Conservation (phyloP, 2,113 vertebrate species). For the Phaethornis superciliosus region DNA sequence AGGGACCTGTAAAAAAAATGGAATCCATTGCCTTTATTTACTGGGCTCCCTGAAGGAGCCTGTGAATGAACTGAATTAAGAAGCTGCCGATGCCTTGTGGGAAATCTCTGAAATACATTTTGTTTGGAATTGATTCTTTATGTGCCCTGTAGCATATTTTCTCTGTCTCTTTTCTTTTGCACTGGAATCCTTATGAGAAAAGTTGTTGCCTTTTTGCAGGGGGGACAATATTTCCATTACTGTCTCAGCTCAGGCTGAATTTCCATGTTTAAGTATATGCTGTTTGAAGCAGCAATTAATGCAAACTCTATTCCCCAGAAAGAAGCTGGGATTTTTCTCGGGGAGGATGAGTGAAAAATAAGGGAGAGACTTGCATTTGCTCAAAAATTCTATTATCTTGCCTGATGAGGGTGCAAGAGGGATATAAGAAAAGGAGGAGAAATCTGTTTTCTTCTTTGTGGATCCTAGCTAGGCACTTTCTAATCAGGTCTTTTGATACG, state of each 20-base stretch:
- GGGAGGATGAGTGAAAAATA: background rate
- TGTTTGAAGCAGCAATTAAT: conserved; percentile 67
- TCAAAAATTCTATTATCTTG: background rate
- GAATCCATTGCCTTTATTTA: background rate
- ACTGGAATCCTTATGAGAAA: conserved; percentile 36
- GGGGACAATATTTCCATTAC: conserved; percentile 40
- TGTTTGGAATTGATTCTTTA: conserved; percentile 42
- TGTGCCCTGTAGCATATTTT: conserved; percentile 44
- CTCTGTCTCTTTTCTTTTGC: conserved; percentile 27
- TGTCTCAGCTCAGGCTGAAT: conserved; percentile 37
- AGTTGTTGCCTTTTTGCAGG: conserved; percentile 15
- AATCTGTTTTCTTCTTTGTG: background rate
- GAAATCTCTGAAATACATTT: conserved; percentile 50
- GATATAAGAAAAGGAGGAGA: background rate
- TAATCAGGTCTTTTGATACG: background rate
- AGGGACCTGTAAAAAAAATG: background rate
- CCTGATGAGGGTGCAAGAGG: conserved; percentile 2
- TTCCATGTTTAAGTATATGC: conserved; percentile 51
- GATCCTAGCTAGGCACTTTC: background rate
- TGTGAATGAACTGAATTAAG: conserved; percentile 39
- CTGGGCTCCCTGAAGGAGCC: conserved; percentile 11
- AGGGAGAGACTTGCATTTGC: background rate
- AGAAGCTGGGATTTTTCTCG: background rate
- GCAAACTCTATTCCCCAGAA: conserved; percentile 28
- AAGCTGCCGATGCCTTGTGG: conserved; percentile 31